These are phyloP conservation scores for Callaeas wilsoni DNA, from an alignment of 2,113 vertebrate genomes.

Conservation along the genomic window DNA sequence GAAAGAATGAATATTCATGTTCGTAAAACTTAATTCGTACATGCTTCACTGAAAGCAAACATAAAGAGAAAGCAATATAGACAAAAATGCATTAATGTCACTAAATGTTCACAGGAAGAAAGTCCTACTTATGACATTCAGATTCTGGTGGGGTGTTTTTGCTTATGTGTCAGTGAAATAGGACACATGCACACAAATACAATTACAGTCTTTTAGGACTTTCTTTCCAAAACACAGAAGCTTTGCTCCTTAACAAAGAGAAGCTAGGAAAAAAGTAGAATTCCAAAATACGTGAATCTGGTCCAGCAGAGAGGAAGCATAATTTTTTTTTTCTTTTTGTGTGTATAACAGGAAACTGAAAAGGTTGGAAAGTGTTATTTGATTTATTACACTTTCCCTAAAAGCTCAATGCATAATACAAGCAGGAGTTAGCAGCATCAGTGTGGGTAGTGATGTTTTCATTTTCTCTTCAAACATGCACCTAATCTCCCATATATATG, in stretches of 20 bases:
- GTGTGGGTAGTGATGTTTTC: background rate
- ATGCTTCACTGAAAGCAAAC: background rate
- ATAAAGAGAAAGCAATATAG: slow-evolving; percentile 1
- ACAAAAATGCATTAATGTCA: background rate
- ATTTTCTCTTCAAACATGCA: background rate
- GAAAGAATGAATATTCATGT: slow-evolving; percentile 50
- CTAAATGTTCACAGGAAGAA: background rate
- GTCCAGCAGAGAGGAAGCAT: background rate
- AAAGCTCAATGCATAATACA: background rate
- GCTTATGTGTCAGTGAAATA: background rate
- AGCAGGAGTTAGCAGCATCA: background rate
- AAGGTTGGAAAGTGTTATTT: background rate
- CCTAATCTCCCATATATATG: background rate
- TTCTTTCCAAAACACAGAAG: background rate
- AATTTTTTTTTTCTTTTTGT: too few relatives aligned
- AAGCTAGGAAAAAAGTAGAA: background rate
- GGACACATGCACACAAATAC: background rate
- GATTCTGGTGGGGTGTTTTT: background rate
- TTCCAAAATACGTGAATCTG: background rate
- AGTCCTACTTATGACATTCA: background rate
- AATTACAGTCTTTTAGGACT: background rate
- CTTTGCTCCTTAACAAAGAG: background rate
- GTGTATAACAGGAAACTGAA: background rate
- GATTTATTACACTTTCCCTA: background rate
- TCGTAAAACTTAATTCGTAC: slow-evolving; percentile 18